phyloP scores from a whole-genome alignment of 2,797 vertebrate species.

The Manis crassicaudata region DNA sequence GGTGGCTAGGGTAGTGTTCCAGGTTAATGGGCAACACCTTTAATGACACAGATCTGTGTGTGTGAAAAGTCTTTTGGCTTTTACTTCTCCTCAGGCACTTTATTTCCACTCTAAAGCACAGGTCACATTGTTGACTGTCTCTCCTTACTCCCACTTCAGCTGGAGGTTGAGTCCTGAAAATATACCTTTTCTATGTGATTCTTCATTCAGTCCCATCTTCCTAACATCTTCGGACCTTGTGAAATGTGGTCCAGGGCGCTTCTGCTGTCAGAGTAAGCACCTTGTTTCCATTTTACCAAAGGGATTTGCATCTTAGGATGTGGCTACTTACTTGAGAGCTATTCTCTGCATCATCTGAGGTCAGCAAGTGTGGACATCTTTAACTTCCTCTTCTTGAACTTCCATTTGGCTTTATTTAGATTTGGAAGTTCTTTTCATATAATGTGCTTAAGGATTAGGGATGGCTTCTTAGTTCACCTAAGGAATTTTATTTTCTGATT shows the following conservation, averaged over 20 bases:
- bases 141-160: neutral
- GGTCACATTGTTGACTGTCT: neutral
- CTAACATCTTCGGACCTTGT: neutral
- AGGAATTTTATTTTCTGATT: neutral
- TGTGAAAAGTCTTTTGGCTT: neutral
- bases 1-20: neutral
- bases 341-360: neutral
- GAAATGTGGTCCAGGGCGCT: neutral
- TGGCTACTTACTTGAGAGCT: neutral
- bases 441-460: neutral
- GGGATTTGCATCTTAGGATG: neutral
- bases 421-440: neutral
- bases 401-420: neutral
- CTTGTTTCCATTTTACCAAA: neutral
- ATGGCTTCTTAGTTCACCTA: neutral
- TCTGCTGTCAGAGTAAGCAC: neutral
- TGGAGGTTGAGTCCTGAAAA: neutral
- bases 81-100: neutral
- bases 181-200: neutral
- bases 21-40: neutral
- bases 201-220: neutral
- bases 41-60: neutral
- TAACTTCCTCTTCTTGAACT: neutral
- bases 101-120: neutral
- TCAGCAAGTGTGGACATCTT: neutral